Evolutionary conservation across 64 coral and sea anemone genomes (phyloP).

Genomic region (Cladopsammia gracilis): DNA sequence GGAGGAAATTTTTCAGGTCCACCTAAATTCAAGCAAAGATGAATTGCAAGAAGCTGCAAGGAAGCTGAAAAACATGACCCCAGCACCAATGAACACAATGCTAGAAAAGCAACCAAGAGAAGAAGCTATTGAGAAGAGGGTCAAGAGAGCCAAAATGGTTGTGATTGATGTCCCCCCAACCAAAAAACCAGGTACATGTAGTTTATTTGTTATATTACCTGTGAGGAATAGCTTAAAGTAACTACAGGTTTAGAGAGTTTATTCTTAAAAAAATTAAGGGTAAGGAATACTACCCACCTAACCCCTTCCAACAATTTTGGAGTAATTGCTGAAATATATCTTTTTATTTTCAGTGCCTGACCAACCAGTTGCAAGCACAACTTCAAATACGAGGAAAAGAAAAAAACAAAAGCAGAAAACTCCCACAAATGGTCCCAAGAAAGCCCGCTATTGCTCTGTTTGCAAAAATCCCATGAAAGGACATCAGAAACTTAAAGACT

Average conservation of each 20-base stretch:
- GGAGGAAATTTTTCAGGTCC: conserved; percentile 1
- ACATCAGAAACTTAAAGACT: conserved; percentile 5
- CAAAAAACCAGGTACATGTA: not conserved
- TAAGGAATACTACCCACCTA: not conserved
- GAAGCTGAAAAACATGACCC: conserved; percentile 2
- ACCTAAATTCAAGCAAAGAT: not conserved
- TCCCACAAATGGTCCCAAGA: not conserved
- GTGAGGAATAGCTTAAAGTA: not conserved
- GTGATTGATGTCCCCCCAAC: conserved; percentile 22
- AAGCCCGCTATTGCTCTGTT: not conserved
- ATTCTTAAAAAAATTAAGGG: not conserved
- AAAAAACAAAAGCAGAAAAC: conserved; percentile 1
- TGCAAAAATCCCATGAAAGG: conserved; percentile 48
- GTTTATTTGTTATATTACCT: not conserved
- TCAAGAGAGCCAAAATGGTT: conserved; percentile 5
- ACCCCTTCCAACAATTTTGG: not conserved
- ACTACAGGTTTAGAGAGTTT: not conserved
- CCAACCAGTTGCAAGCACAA: not conserved
- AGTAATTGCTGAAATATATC: not conserved
- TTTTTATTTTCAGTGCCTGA: not conserved
- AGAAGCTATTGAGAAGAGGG: conserved; percentile 14
- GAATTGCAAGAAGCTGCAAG: not conserved
- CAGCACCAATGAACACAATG: conserved; percentile 30
- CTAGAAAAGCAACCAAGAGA: conserved; percentile 11
- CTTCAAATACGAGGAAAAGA: not conserved